A percentile compares a stretch with the other conserved stretches of the same genome.
These are phyloP conservation scores for Ariolimax columbianus DNA, from an alignment of 2,888 invertebrate species.

Conservation along the genomic window DNA sequence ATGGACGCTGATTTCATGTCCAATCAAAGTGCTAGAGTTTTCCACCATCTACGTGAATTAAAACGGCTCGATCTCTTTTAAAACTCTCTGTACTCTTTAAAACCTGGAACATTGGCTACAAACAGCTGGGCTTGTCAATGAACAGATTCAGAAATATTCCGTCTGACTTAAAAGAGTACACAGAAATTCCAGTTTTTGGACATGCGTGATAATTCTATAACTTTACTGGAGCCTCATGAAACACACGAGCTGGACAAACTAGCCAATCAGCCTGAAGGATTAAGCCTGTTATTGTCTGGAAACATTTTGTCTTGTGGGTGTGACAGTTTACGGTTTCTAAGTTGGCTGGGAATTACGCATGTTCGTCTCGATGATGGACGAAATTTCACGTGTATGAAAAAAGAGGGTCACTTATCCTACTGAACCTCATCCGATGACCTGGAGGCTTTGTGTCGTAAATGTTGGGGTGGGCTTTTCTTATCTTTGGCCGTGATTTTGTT, in stretches of 20 bases:
- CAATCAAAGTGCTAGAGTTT: not conserved
- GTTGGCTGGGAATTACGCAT: constrained; percentile 7
- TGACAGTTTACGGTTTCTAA: not conserved
- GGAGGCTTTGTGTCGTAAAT: constrained; percentile 24
- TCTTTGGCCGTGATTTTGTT: not conserved
- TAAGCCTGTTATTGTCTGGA: constrained; percentile 8
- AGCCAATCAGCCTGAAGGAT: not conserved
- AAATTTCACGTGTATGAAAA: constrained; percentile 24
- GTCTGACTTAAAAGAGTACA: not conserved
- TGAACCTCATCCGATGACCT: not conserved
- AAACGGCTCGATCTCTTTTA: constrained; percentile 9
- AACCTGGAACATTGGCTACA: not conserved
- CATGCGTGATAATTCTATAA: constrained; percentile 17
- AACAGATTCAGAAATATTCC: constrained; percentile 39
- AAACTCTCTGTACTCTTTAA: constrained; percentile 13
- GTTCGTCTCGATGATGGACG: not conserved
- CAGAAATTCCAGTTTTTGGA: constrained; percentile 16
- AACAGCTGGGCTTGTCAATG: not conserved
- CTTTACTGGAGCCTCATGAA: not conserved
- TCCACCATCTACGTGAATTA: not conserved
- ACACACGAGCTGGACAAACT: not conserved
- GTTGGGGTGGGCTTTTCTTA: constrained; percentile 15
- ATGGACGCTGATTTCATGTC: constrained; percentile 3
- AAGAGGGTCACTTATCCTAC: not conserved
- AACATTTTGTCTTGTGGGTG: constrained; percentile 39